These are phyloP conservation scores for Yasuhikotakia modesta DNA, from an alignment of 2,797 vertebrate genomes.

Conservation along the genomic window DNA sequence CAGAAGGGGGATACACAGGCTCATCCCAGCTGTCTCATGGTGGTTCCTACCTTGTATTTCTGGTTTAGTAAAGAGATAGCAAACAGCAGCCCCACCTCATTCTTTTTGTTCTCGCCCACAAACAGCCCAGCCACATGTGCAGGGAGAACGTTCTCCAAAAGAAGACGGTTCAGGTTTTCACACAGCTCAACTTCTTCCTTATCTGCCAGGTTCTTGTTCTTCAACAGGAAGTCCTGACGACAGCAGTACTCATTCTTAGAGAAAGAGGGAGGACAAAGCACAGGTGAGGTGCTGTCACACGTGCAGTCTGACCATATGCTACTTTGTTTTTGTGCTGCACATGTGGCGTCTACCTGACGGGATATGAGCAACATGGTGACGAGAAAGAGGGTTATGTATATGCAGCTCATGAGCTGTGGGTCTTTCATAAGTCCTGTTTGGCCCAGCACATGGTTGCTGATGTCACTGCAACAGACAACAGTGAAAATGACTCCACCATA, in stretches of 20 bases:
- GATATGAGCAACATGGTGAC: slow-evolving; percentile 88
- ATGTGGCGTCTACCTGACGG: slow-evolving; percentile 80
- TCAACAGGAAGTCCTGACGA: slow-evolving; percentile 90
- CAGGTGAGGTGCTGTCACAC: neutral
- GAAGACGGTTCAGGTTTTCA: slow-evolving; percentile 94
- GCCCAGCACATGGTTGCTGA: neutral
- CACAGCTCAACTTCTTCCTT: slow-evolving; percentile 96
- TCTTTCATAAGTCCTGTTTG: slow-evolving; percentile 75
- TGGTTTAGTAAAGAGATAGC: slow-evolving; percentile 67
- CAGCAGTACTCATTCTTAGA: slow-evolving; percentile 91
- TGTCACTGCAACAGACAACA: slow-evolving; percentile 60
- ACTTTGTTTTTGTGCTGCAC: neutral
- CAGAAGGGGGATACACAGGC: slow-evolving; percentile 27
- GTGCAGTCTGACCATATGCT: neutral
- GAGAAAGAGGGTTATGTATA: slow-evolving; percentile 91
- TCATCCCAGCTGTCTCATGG: neutral
- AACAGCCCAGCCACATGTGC: slow-evolving; percentile 94
- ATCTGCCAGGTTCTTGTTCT: slow-evolving; percentile 94
- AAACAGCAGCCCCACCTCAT: slow-evolving; percentile 82
- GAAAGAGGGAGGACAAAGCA: neutral
- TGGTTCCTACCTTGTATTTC: slow-evolving; percentile 67
- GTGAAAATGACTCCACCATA: neutral
- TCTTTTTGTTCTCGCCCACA: slow-evolving; percentile 92
- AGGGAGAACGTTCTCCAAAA: slow-evolving; percentile 96
- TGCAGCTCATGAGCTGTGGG: slow-evolving; percentile 81